Percentiles rank a stretch among this genome's conserved stretches.
Evolutionary conservation across 2,888 invertebrate species (phyloP).

Genomic region (Dynastes tityus): DNA sequence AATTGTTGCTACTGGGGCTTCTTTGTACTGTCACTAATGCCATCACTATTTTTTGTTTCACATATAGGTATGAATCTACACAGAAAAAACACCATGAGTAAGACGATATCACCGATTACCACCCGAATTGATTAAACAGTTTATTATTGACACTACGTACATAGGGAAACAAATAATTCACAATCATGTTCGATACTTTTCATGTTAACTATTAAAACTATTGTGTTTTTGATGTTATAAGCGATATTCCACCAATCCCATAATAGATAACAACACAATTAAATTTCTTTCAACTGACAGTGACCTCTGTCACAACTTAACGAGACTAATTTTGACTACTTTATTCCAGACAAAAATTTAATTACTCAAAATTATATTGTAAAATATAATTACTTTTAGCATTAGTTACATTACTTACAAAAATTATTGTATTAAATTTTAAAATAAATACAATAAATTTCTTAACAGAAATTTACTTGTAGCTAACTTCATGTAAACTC

Average conservation of each 20-base stretch:
- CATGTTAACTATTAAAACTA: slow-evolving; percentile 56
- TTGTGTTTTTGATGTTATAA: slow-evolving; percentile 50
- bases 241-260: slow-evolving; percentile 50
- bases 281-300: slow-evolving; percentile 14
- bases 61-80: slow-evolving; percentile 43
- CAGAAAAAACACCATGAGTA: slow-evolving; percentile 47
- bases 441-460: too few species aligned
- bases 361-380: too few species aligned
- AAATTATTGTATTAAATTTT: too few species aligned
- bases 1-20: slow-evolving; percentile 80
- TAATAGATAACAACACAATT: slow-evolving; percentile 43
- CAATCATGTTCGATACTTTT: slow-evolving; percentile 71
- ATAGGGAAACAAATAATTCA: slow-evolving; percentile 59
- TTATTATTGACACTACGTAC: slow-evolving; percentile 51
- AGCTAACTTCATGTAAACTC: too few species aligned
- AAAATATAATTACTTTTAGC: too few species aligned
- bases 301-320: slow-evolving; percentile 27
- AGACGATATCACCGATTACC: slow-evolving; percentile 42
- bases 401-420: too few species aligned
- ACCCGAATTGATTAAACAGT: slow-evolving; percentile 49
- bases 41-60: slow-evolving; percentile 69
- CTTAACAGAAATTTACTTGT: too few species aligned
- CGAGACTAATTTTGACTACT: background rate
- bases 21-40: slow-evolving; percentile 83
- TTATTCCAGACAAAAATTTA: too few species aligned